A percentile compares a stretch with the other conserved stretches of the same genome.
These are phyloP conservation scores for Macrosteles quadrilineatus DNA, from an alignment of 1,140 invertebrate species.

Conservation along the genomic window DNA sequence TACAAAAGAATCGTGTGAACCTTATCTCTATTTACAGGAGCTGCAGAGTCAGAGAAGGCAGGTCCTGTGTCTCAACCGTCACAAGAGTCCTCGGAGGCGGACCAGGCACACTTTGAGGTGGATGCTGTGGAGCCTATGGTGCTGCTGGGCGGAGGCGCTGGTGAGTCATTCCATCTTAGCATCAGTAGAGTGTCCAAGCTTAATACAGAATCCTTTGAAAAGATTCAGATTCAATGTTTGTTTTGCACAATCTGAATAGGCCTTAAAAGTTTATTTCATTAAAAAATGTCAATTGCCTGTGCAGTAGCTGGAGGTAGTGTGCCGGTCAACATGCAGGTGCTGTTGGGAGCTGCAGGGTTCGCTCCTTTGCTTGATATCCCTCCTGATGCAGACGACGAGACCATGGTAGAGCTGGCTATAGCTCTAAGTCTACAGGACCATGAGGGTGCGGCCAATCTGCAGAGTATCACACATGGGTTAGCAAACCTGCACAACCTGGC, in stretches of 20 bases:
- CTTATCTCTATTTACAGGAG: too few relatives aligned
- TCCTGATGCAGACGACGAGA: slow-evolving; percentile 91
- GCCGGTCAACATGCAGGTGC: slow-evolving; percentile 55
- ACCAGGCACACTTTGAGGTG: slow-evolving; percentile 55
- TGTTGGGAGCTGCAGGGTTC: slow-evolving; percentile 61
- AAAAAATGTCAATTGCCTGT: too few relatives aligned
- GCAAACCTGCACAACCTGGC: slow-evolving; percentile 53
- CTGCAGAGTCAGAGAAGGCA: slow-evolving; percentile 51
- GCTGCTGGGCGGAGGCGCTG: slow-evolving; percentile 44
- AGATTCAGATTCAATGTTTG: too few relatives aligned
- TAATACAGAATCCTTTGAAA: too few relatives aligned
- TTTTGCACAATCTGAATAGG: too few relatives aligned
- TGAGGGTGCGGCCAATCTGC: slow-evolving; percentile 54
- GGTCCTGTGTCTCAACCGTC: slow-evolving; percentile 44
- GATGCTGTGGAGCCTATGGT: slow-evolving; percentile 59
- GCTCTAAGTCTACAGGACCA: slow-evolving; percentile 88
- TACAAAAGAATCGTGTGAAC: too few relatives aligned
- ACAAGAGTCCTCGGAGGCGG: slow-evolving; percentile 50
- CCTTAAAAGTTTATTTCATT: too few relatives aligned
- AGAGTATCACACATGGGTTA: slow-evolving; percentile 52
- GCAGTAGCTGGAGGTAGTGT: slow-evolving; percentile 40
- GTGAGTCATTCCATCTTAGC: too few relatives aligned
- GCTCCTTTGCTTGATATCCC: slow-evolving; percentile 82
- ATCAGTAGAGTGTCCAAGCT: too few relatives aligned
- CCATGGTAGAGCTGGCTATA: slow-evolving; percentile 95